A percentile compares a stretch with the other conserved stretches of the same genome.
Conservation (phyloP, 2,888 invertebrate species). For the Entomobrya multifasciata region DNA sequence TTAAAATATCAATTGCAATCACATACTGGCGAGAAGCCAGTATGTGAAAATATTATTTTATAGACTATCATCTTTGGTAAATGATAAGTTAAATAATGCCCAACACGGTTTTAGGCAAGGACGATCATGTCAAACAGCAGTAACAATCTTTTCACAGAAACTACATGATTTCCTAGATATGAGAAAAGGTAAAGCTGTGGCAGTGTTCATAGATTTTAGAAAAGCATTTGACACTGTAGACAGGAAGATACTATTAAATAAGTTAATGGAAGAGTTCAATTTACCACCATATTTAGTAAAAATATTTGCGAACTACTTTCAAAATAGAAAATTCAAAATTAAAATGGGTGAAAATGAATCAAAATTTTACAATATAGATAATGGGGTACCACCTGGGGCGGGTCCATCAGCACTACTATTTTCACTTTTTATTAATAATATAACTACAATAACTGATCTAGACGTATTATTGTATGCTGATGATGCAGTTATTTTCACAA, state of each 20-base stretch:
- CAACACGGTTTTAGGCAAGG: slow-evolving; percentile 54
- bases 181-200: slow-evolving; percentile 22
- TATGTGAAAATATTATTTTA: no score
- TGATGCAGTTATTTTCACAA: slow-evolving; percentile 24
- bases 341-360: slow-evolving; percentile 20
- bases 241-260: slow-evolving; percentile 11
- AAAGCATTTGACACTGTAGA: slow-evolving; percentile 56
- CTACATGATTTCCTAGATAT: slow-evolving; percentile 13
- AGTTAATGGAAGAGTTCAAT: slow-evolving; percentile 30
- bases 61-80: no score
- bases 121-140: slow-evolving; percentile 58
- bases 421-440: slow-evolving; percentile 63
- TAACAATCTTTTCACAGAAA: slow-evolving; percentile 22
- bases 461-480: slow-evolving; percentile 42
- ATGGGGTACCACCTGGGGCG: slow-evolving; percentile 41
- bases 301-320: slow-evolving; percentile 27
- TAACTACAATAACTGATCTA: slow-evolving; percentile 31
- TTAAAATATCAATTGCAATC: no score
- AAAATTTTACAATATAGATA: not conserved
- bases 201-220: slow-evolving; percentile 48
- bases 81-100: not conserved
- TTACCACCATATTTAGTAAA: slow-evolving; percentile 24
- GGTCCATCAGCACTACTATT: slow-evolving; percentile 53
- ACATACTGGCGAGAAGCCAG: no score
- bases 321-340: slow-evolving; percentile 21